Evolutionary conservation across 2,113 vertebrate species (phyloP).

Genomic region (Xiphophorus couchianus): DNA sequence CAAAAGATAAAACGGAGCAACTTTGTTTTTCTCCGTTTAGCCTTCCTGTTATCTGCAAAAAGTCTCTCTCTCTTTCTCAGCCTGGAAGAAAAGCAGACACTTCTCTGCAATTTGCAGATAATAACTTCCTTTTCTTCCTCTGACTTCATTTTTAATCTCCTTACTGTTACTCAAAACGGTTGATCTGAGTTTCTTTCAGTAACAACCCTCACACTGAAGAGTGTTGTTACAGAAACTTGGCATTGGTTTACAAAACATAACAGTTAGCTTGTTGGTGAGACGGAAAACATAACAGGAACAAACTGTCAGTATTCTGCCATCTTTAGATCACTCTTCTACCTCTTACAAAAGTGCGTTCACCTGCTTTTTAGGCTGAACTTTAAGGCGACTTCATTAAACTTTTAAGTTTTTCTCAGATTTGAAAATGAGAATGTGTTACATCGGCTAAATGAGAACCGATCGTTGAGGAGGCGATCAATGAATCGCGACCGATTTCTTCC

Average conservation of each 20-base stretch:
- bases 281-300: not conserved
- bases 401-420: not conserved
- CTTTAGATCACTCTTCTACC: not conserved
- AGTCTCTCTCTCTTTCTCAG: not conserved
- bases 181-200: not conserved
- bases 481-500: not conserved
- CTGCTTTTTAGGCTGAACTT: not conserved
- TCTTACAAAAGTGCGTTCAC: not conserved
- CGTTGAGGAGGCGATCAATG: not conserved
- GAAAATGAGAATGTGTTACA: not conserved
- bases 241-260: not conserved
- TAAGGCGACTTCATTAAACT: not conserved
- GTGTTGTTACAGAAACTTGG: not conserved
- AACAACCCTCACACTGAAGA: not conserved
- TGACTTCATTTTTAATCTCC: not conserved
- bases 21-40: not conserved
- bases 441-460: not conserved
- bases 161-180: not conserved
- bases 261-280: not conserved
- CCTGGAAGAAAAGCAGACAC: not conserved
- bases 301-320: not conserved
- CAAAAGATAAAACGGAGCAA: too few relatives aligned
- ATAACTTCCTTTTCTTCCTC: not conserved
- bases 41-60: not conserved
- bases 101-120: not conserved